Evolutionary conservation across 2,888 invertebrate species (phyloP), one percentile per base, ranked within the genome.

Genomic region (Lasioglossum oenotherae): DNA sequence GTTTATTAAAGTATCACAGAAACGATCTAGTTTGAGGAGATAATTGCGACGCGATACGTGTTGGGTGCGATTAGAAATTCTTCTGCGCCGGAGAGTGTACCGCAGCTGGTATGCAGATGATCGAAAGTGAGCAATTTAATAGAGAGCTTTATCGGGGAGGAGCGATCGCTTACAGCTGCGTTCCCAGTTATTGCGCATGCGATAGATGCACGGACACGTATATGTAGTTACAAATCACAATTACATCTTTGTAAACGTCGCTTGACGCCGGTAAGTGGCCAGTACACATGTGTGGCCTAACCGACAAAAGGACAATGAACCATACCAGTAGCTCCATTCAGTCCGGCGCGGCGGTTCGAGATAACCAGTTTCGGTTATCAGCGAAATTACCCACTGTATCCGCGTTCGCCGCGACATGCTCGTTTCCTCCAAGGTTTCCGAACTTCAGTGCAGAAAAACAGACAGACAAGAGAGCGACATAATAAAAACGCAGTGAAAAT

Each of bases 271-370:
- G 85, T 86, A 84, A 82, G 83, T 84, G 77, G 82, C 74, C 67
- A 76, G 23, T 49, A 60, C 46, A 74, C 72, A 78, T 85, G 82
- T 77, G 83, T 82, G 82, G 75, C 75, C 83, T 74, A 76, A 82
- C 84, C 87, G 91, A 88, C 91, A 91, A 87, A 89, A 91, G 91
- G 91, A 91, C 91, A 86, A 91, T 91, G 91, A 91, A 91, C 91
- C 78, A 79, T 74, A 74, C 73, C 80, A 74, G 89, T 85, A 86
- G 90, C 88, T 80, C 75, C 83, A 80, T 46, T 60, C 71, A 76
- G 86, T 57, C 80, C 86, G 85, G 74, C 76, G 74, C 86, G 85
- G 74, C 76, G 74, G 79, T 84, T 83, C 85, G 84, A 89, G 91
- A 91, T 89, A 92, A 93, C 91, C 91, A 91, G 92, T 92, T 91